Conservation (phyloP, 2,888 invertebrate species). For the Nineta flava region DNA sequence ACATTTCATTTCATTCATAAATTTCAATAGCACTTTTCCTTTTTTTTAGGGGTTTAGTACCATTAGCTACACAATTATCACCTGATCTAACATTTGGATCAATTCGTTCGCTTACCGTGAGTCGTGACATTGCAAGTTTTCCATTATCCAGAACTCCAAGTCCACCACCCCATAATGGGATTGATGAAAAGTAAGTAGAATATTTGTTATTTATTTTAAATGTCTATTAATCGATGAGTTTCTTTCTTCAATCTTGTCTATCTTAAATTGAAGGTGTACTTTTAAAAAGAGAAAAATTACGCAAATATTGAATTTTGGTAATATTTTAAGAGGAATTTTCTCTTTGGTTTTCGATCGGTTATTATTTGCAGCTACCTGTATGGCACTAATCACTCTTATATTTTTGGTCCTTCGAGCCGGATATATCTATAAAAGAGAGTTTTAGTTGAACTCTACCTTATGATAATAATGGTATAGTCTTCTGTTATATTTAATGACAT, state of each 20-base stretch:
- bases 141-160: slow-evolving; percentile 59
- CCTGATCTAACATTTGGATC: slow-evolving; percentile 62
- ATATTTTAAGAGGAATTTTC: too few species aligned
- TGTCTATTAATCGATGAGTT: not conserved
- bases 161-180: slow-evolving; percentile 42
- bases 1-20: not conserved
- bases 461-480: too few species aligned
- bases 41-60: slow-evolving; percentile 46
- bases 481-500: too few species aligned
- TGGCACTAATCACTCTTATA: too few species aligned
- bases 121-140: slow-evolving; percentile 60
- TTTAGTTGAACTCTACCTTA: too few species aligned
- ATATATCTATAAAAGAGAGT: too few species aligned
- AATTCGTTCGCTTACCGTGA: slow-evolving; percentile 53
- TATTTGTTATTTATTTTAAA: not conserved
- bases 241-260: not conserved
- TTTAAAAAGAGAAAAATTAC: too few species aligned
- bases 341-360: too few species aligned
- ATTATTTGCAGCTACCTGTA: too few species aligned
- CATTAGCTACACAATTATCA: slow-evolving; percentile 47
- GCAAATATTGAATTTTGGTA: too few species aligned
- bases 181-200: slow-evolving; percentile 20
- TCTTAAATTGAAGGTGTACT: too few species aligned
- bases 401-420: too few species aligned
- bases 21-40: not conserved